phyloP scores from a whole-genome alignment of 2,888 invertebrate species.

The Myopa testacea region DNA sequence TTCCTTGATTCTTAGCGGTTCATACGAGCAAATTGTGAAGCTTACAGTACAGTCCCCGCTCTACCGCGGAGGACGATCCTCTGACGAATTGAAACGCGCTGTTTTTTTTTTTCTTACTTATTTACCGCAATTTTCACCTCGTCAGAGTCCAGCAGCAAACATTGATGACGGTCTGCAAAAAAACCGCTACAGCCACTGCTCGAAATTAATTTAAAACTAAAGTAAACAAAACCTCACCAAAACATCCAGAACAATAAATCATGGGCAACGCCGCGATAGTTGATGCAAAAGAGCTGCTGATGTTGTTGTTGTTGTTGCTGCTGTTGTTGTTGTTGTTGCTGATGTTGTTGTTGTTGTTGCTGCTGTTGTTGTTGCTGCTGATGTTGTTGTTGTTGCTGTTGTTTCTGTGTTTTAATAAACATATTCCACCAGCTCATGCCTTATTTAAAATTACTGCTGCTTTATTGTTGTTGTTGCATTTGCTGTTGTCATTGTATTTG shows the following conservation, averaged over 20 bases:
- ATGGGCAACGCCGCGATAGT: not conserved
- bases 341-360: too few species aligned
- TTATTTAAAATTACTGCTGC: not conserved
- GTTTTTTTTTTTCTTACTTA: too few species aligned
- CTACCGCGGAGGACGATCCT: too few species aligned
- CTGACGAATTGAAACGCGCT: too few species aligned
- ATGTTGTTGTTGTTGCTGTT: too few species aligned
- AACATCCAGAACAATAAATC: slow-evolving; percentile 2
- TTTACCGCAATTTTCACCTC: not conserved
- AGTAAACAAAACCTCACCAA: not conserved
- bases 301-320: not conserved
- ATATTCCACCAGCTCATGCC: not conserved
- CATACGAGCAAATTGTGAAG: too few species aligned
- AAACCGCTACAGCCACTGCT: not conserved
- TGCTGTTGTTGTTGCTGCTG: too few species aligned
- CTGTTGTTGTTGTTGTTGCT: too few species aligned
- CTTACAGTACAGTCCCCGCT: too few species aligned
- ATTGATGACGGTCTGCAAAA: not conserved
- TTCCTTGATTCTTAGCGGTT: too few species aligned
- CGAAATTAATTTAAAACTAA: slow-evolving; percentile 11
- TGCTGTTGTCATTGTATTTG: not conserved
- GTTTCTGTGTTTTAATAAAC: too few species aligned
- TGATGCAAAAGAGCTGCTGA: not conserved
- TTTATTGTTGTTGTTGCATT: not conserved
- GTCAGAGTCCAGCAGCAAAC: not conserved